Conservation (phyloP, 1,140 invertebrate genomes). For the honey bee (Apis mellifera) region Amel_HAv3.1 CM009935.2:10732501-10733000, state of each 20-base stretch:
- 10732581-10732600: slow-evolving; percentile 60
- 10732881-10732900: slow-evolving; percentile 62
- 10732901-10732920: slow-evolving; percentile 66
- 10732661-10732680: slow-evolving; percentile 57
- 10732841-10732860: not conserved
- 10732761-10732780: slow-evolving; percentile 74
- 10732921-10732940: slow-evolving; percentile 65
- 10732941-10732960: slow-evolving; percentile 65
- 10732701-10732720: slow-evolving; percentile 6
- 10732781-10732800: slow-evolving; percentile 62
- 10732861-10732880: not conserved
- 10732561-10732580: slow-evolving; percentile 54
- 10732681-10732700: slow-evolving; percentile 64
- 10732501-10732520: not conserved
- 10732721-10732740: slow-evolving; percentile 69
- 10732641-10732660: not conserved
- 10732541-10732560: slow-evolving; percentile 68
- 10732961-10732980: slow-evolving; percentile 74
- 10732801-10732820: slow-evolving; percentile 1
- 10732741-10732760: slow-evolving; percentile 75
- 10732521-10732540: not conserved
- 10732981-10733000: slow-evolving; percentile 70
- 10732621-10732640: slow-evolving; percentile 57
- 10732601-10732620: slow-evolving; percentile 59
- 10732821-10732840: too few species aligned